Evolutionary conservation across 2,888 invertebrate species (phyloP).

Genomic region (Orthonevra nobilis): DNA sequence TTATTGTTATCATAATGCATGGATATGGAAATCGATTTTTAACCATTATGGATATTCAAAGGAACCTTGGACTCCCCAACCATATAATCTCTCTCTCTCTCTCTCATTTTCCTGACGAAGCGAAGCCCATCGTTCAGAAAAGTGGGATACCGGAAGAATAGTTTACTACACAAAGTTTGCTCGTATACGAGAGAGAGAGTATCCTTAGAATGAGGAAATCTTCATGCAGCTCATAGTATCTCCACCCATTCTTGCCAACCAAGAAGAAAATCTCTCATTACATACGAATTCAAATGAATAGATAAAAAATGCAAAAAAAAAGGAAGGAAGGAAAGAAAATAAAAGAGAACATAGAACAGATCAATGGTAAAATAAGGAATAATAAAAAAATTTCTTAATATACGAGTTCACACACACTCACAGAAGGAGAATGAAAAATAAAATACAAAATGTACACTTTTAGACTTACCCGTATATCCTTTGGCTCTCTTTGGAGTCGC

Average conservation of each 20-base stretch:
- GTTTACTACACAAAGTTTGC: slow-evolving; percentile 28
- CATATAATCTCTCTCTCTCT: slow-evolving; percentile 35
- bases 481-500: not conserved
- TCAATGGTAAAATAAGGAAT: not conserved
- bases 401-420: not conserved
- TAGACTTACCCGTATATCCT: too few relatives aligned
- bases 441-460: slow-evolving; percentile 33
- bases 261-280: slow-evolving; percentile 29
- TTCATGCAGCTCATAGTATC: not conserved
- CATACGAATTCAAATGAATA: slow-evolving; percentile 34
- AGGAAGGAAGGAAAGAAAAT: too few relatives aligned
- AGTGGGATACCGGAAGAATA: not conserved
- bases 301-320: too few relatives aligned
- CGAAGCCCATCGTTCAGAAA: not conserved
- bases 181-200: too few relatives aligned
- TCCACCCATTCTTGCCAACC: too few relatives aligned
- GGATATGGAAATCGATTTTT: slow-evolving; percentile 63
- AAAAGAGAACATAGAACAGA: not conserved
- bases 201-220: too few relatives aligned
- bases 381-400: not conserved
- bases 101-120: slow-evolving; percentile 10
- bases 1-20: slow-evolving; percentile 39
- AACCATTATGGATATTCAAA: slow-evolving; percentile 51
- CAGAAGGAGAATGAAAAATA: not conserved
- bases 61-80: slow-evolving; percentile 34